Base-by-base conservation (phyloP, 1,140 invertebrate species). In the Drosophila murphyi region DNA sequence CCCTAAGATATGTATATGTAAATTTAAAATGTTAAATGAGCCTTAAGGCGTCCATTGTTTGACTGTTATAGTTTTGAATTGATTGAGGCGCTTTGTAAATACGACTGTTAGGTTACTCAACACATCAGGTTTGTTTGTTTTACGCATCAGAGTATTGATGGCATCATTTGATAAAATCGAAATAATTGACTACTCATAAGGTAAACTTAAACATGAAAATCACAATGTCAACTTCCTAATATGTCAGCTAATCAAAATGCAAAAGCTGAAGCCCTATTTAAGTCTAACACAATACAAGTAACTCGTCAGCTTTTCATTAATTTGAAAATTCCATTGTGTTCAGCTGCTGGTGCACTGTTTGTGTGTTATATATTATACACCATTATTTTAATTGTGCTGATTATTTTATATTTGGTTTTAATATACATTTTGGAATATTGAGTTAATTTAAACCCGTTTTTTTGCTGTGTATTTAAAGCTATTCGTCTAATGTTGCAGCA, bases 401-500 rank as follows among this genome's bases (percentile, higher is more conserved):
- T 20, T 55, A 4, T 20, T 4, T 47, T 12, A 2, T 47, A 5
- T 28, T 28, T 28, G 45, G 0, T 47, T n/a, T 20, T 6, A 10
- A 10, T 41, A 41, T 20, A 20, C 20, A n/a, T 10, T 41, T 10
- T 41, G 1, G 1, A 34, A 8, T 10, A 8, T 39, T 3, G 2
- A 20, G 20, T 20, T 20, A 20, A 20, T 20, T 0, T 20, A 20
- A 20, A 20, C 20, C 20, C 20, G 0, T 43, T 43, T n/a, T 3
- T 43, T 10, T 48, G 47, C 64, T 68, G 52, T 80, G 79, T 68
- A 50, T 12, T 12, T 12, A 12, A 12, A 12, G 12, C 12, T 12
- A 12, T 57, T 50, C 39, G 4, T 77, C 77, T 85, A 82, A 87
- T 79, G 79, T 73, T 82, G 76, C 68, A 56, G 57, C 64, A 72